Conservation (phyloP, 2,113 vertebrate species). For the Grammomys surdaster region DNA sequence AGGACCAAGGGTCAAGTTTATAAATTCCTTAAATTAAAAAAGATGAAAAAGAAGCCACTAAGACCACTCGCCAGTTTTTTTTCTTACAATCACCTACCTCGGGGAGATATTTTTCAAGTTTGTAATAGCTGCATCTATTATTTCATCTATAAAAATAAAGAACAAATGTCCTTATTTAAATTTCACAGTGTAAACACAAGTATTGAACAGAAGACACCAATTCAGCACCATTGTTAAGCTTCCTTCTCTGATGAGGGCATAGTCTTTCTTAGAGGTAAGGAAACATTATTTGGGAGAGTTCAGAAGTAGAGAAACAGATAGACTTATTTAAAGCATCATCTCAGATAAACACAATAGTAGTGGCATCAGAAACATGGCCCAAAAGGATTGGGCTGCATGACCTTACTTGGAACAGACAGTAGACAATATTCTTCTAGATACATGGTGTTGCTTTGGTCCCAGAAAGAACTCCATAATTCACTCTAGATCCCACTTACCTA, state of each 20-base stretch:
- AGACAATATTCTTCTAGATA: not conserved
- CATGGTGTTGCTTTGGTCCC: not conserved
- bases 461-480: not conserved
- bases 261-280: conserved; percentile 24
- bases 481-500: not conserved
- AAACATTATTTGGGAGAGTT: not conserved
- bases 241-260: not conserved
- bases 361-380: not conserved
- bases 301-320: conserved; percentile 21
- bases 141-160: conserved; percentile 34
- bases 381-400: not conserved
- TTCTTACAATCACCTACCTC: not conserved
- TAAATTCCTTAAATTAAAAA: conserved; percentile 63
- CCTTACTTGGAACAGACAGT: not conserved
- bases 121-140: not conserved
- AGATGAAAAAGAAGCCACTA: not conserved
- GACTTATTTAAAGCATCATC: not conserved
- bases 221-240: not conserved
- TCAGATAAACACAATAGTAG: not conserved
- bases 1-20: conserved; percentile 47
- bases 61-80: not conserved
- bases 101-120: conserved; percentile 17
- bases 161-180: not conserved
- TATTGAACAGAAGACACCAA: not conserved
- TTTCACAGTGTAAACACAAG: not conserved